Evolutionary conservation across 2,797 vertebrate genomes (phyloP), one percentile per base, ranked within the genome.

Genomic region (Setipinna tenuifilis): DNA sequence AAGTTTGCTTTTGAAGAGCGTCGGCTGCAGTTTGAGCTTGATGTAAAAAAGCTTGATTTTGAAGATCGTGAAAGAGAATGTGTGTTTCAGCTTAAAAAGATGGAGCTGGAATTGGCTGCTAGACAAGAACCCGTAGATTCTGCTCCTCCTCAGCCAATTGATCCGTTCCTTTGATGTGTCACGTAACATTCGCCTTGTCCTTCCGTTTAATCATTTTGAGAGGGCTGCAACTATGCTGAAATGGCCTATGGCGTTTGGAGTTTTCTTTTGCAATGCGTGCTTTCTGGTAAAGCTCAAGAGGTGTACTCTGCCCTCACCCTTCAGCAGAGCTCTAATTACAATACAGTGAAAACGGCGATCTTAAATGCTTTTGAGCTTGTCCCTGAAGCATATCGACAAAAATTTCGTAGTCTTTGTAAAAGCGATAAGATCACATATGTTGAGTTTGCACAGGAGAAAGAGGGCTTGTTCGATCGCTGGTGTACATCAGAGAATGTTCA

Each of bases 161-260:
- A 61, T n/a, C n/a, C 3, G 1, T 6, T 1, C 6, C 7, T n/a
- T 62, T 62, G 59, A 62, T 9, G 59, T 62, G n/a, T n/a, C 21
- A n/a, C n/a, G 59, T 21, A n/a, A 23, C 6, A 62, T 62, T 62
- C 21, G n/a, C 7, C 19, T 62, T 2, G 59, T 62, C 1, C 59
- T 21, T n/a, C 59, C 59, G 2, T 82, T 82, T 28, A 82, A 54
- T 61, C 54, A 59, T 12, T 83, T 83, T 58, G 21, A 81, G 14
- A 28, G 82, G 2, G 59, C 44, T 35, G 82, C 31, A 0, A 58
- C 50, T 0, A 58, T 25, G 0, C 7, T 83, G 35, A 57, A 21
- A 2, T 83, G 57, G 82, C 82, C 82, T 14, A 35, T 28, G 25
- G 35, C 0, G 54, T 83, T 2, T 59, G 25, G 25, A 50, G 48